Evolutionary conservation across 2,113 vertebrate species (phyloP).

Genomic region (Corynorhinus townsendii): DNA sequence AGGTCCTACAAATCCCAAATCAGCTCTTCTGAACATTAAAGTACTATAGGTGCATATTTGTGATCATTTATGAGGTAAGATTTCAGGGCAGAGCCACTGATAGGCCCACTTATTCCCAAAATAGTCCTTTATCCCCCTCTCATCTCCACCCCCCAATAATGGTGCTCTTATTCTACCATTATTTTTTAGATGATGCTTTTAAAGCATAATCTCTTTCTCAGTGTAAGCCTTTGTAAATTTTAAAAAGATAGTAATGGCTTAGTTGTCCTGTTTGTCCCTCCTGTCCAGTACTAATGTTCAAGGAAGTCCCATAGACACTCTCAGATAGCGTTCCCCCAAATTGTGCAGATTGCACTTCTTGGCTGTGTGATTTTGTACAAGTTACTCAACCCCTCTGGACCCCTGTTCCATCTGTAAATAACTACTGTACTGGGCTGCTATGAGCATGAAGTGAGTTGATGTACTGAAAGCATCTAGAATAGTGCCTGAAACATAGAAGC

Average conservation of each 20-base stretch:
- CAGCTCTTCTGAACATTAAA: not conserved
- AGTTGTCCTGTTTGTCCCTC: not conserved
- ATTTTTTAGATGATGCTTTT: not conserved
- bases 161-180: not conserved
- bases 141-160: not conserved
- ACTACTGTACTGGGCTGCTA: not conserved
- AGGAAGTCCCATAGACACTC: not conserved
- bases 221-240: not conserved
- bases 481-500: not conserved
- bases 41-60: not conserved
- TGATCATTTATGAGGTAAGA: not conserved
- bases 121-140: not conserved
- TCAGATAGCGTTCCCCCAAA: not conserved
- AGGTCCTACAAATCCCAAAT: not conserved
- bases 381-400: not conserved
- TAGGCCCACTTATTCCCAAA: not conserved
- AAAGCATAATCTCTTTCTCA: not conserved
- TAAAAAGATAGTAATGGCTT: not conserved
- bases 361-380: not conserved
- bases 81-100: not conserved
- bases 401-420: not conserved
- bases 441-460: not conserved
- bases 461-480: not conserved
- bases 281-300: not conserved
- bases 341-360: not conserved